Conservation (phyloP, 2,888 invertebrate species). For the Halictus quadricinctus region DNA sequence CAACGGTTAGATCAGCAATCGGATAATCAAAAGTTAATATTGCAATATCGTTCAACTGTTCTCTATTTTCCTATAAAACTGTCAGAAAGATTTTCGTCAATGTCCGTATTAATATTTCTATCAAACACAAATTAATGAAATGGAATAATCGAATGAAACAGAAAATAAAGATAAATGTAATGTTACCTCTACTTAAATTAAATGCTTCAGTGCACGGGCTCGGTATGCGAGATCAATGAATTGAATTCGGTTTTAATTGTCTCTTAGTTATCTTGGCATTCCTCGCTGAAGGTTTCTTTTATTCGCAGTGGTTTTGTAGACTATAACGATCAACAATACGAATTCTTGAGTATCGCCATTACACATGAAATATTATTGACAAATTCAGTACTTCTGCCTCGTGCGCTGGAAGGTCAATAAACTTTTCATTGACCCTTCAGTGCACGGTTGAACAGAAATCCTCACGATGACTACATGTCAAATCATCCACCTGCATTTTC, state of each 20-base stretch:
- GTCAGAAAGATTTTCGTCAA: neutral
- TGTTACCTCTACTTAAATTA: neutral
- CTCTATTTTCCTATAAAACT: neutral
- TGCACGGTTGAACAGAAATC: too few relatives aligned
- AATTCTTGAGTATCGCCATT: neutral
- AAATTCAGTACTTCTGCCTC: neutral
- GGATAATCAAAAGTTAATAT: neutral
- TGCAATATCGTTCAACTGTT: neutral
- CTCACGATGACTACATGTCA: too few relatives aligned
- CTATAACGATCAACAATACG: neutral
- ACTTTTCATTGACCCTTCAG: too few relatives aligned
- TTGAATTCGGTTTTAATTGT: neutral
- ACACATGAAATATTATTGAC: neutral
- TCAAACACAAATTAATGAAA: neutral
- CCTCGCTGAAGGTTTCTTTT: neutral
- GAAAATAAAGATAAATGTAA: neutral
- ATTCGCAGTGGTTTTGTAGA: neutral
- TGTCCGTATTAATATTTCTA: neutral
- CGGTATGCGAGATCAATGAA: neutral
- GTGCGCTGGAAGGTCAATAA: too few relatives aligned
- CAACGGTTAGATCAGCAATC: neutral
- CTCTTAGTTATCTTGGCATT: neutral
- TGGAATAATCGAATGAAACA: neutral
- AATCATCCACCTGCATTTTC: too few relatives aligned
- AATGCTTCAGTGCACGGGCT: neutral